Evolutionary conservation across 2,888 invertebrate species (phyloP), one percentile per base, ranked within the genome.

Genomic region (Hypsopygia costalis): DNA sequence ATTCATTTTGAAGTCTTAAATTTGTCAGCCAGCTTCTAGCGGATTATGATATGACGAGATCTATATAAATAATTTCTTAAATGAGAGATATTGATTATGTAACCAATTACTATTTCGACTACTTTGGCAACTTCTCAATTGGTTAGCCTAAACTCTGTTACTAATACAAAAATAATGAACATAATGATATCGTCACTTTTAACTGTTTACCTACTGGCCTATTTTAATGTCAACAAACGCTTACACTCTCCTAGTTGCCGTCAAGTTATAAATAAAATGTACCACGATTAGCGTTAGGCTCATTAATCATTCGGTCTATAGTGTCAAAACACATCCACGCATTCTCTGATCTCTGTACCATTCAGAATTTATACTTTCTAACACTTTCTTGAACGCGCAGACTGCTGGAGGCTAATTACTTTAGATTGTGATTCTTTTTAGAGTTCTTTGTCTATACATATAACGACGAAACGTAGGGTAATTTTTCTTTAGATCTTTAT

Each of bases 281-380:
- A 51, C 52, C 66, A 65, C 76, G 77, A 82, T 83, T 79, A 81
- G 69, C 62, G 63, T 58, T 58, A 47, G 43, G 49, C 55, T 68
- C 85, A 83, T 87, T 80, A 77, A 85, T 87, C 86, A 87, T 74
- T 53, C 65, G 49, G 58, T 64, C 65, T 66, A 70, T 71, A 69
- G 64, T 81, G 85, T 85, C 85, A 82, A 66, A 79, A 79, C 76
- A 79, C 62, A 67, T 79, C 78, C 66, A 68, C 73, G 58, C 55
- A 62, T 52, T 74, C 80, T 80, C 67, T 76, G 81, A 81, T 85
- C 81, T 80, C 55, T 34, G 62, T 63, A 65, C 67, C 57, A 68
- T 71, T 65, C 60, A 67, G 67, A 71, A 60, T 64, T 61, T 64
- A 55, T 60, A 59, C 62, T 66, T 58, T 63, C 63, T 55, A 62